phyloP scores from a whole-genome alignment of 2,888 invertebrate genomes.

The Acleris sparsana region DNA sequence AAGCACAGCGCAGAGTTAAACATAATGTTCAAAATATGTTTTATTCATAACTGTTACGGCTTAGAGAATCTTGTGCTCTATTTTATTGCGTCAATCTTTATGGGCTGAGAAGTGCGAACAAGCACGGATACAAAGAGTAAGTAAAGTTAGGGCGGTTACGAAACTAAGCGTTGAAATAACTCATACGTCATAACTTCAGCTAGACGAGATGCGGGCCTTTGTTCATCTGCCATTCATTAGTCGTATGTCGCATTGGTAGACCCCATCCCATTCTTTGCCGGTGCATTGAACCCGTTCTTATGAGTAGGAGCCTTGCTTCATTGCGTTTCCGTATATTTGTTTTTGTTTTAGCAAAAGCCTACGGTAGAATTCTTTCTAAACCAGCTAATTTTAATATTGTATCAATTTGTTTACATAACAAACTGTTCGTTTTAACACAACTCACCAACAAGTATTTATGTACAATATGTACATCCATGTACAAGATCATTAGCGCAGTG shows the following conservation, averaged over 20 bases:
- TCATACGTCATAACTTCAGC: slow-evolving; percentile 48
- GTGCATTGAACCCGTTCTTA: slow-evolving; percentile 64
- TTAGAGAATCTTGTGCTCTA: not conserved
- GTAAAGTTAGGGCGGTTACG: slow-evolving; percentile 3
- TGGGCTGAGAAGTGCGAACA: slow-evolving; percentile 13
- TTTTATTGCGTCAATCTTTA: slow-evolving; percentile 12
- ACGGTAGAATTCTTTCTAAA: too few species aligned
- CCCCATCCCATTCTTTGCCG: slow-evolving; percentile 73
- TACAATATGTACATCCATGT: slow-evolving; percentile 46
- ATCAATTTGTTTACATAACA: slow-evolving; percentile 41
- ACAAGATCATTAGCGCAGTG: slow-evolving; percentile 52
- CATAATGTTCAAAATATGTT: slow-evolving; percentile 6
- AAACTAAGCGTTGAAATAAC: slow-evolving; percentile 33
- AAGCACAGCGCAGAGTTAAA: slow-evolving; percentile 2
- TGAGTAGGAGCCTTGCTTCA: slow-evolving; percentile 66
- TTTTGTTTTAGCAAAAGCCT: too few species aligned
- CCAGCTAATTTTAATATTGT: slow-evolving; percentile 1
- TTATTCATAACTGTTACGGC: slow-evolving; percentile 7
- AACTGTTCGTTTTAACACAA: slow-evolving; percentile 15
- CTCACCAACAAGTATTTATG: slow-evolving; percentile 5
- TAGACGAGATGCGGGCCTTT: slow-evolving; percentile 65
- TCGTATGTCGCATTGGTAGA: slow-evolving; percentile 70
- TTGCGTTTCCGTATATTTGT: slow-evolving; percentile 47
- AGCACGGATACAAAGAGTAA: slow-evolving; percentile 13
- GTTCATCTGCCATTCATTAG: slow-evolving; percentile 79